Percentiles rank a stretch among this genome's conserved stretches.
phyloP scores from a whole-genome alignment of 2,113 vertebrate species.

The Cettia cetti region DNA sequence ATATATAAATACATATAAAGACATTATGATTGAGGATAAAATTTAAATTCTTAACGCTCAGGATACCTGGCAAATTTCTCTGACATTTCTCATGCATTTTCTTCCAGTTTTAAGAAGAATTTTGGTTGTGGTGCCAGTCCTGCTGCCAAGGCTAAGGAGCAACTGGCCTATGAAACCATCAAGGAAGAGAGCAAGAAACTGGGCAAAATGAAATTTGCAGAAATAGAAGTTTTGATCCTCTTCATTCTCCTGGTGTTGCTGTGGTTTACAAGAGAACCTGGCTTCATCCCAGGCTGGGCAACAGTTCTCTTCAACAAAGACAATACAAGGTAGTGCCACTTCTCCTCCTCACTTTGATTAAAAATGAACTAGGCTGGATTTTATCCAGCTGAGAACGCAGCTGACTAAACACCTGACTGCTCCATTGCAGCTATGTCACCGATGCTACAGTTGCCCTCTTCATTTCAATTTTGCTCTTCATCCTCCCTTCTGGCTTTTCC shows the following conservation, averaged over 20 bases:
- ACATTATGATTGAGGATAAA: background rate
- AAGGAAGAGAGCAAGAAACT: conserved; percentile 76
- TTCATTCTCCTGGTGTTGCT: conserved; percentile 82
- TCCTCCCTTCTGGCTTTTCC: conserved; percentile 77
- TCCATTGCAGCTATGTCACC: conserved; percentile 74
- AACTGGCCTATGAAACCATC: conserved; percentile 75
- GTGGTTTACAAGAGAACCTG: conserved; percentile 92
- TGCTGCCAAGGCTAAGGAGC: conserved; percentile 6
- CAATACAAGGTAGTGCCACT: conserved; percentile 36
- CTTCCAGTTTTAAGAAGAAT: conserved; percentile 77
- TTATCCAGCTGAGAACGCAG: background rate
- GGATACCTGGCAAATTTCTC: background rate
- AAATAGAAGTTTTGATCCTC: conserved; percentile 73
- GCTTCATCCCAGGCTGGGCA: conserved; percentile 89
- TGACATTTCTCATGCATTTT: background rate
- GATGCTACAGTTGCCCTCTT: conserved; percentile 87
- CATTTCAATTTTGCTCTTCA: conserved; percentile 81
- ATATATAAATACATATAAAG: background rate
- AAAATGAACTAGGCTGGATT: background rate
- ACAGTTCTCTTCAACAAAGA: conserved; percentile 68
- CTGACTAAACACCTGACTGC: background rate
- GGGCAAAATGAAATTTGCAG: conserved; percentile 82
- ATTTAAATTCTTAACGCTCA: background rate
- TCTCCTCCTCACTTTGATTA: background rate
- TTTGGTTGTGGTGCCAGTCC: conserved; percentile 73